Base-by-base conservation (phyloP, 64 coral and sea anemone genomes). In the Trachythela sp. region DNA sequence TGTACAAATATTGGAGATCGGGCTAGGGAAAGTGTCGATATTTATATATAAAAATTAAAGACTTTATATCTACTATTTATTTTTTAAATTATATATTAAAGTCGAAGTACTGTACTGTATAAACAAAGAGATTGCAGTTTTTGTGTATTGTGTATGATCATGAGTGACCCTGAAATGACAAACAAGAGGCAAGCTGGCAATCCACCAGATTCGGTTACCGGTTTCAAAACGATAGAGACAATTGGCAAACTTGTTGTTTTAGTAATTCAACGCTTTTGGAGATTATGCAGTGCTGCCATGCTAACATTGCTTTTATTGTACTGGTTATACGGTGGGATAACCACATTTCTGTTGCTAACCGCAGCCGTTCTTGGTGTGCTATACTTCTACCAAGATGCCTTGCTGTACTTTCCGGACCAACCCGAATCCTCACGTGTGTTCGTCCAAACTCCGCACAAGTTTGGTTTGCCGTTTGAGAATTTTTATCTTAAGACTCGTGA, bases 201-300 rank as follows among this genome's bases (percentile, higher is more conserved):
- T 85, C 91, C 92, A 17, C 75, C 31, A 6, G 75, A 80, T 80
- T 35, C 75, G 15, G 75, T 80, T 1, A 94, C 93, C 33, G 96
- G 96, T 41, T 99, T 99, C 84, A 99, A 93, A 89, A 95, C 96
- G 13, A 99, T 99, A 59, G 96, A 99, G 39, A 95, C 91, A 20
- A 87, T 99, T 70, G 96, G 96, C 14, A 90, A 84, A 48, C 33
- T 99, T 38, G 96, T 99, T 80, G 83, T 99, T 24, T 91, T 95
- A 42, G 86, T 99, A 8, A 87, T 99, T 17, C 54, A 95, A 10
- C 88, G 96, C 0, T 99, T 93, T 86, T 99, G 96, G 96, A 85
- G 96, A 48, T 84, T 90, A 9, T 99, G 96, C 24, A 99, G 96
- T 64, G 96, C 96, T 18, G 96, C 93, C 0, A 92, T 99, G 84